These are phyloP conservation scores for Zoanthus sociatus DNA, from an alignment of 92 coral and sea anemone species.

Conservation along the genomic window DNA sequence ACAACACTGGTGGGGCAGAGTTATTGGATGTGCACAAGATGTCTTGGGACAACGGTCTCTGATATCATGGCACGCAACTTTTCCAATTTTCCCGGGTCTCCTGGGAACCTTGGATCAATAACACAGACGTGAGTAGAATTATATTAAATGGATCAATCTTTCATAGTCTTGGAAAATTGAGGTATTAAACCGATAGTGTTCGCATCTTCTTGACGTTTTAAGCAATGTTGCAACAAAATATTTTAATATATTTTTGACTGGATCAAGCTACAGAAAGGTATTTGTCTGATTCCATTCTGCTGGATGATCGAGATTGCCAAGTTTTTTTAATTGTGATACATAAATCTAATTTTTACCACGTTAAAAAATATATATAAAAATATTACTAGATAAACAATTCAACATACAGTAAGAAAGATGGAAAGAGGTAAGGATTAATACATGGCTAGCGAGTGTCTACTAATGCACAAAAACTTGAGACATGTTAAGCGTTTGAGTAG, in stretches of 20 bases:
- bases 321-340: too few relatives aligned
- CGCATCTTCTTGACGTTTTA: background rate
- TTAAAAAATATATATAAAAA: too few relatives aligned
- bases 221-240: background rate
- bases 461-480: too few relatives aligned
- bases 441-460: too few relatives aligned
- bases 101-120: slow-evolving; percentile 62
- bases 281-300: too few relatives aligned
- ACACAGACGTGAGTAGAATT: slow-evolving; percentile 11
- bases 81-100: slow-evolving; percentile 63
- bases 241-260: background rate
- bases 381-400: too few relatives aligned
- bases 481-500: too few relatives aligned
- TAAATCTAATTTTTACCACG: too few relatives aligned
- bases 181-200: background rate
- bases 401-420: too few relatives aligned
- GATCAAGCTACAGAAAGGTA: too few relatives aligned
- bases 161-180: background rate
- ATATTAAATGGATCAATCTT: background rate
- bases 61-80: slow-evolving; percentile 72
- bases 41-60: slow-evolving; percentile 87
- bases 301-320: too few relatives aligned
- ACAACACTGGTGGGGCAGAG: slow-evolving; percentile 72
- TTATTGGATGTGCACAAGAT: slow-evolving; percentile 82
- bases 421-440: too few relatives aligned